Base-by-base conservation (phyloP, 2,888 invertebrate species). In the Cosmia trapezina region DNA sequence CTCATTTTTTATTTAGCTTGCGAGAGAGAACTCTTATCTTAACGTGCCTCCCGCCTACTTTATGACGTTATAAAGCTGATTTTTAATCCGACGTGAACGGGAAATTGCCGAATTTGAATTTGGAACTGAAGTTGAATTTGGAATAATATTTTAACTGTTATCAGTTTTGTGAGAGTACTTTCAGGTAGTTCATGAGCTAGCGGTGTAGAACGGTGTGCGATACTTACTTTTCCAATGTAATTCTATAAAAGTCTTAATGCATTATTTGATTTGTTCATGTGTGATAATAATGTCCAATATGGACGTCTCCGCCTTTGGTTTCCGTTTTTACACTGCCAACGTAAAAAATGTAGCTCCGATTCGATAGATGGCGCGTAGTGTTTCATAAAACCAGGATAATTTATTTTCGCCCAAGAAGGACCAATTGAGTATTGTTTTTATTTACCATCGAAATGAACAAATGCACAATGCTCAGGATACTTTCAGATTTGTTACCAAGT, bases 1-100 rank as follows among this genome's bases (percentile, higher is more conserved):
- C 96, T 96, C 96, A 96, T 96, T 95, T 96, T 96, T 96, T 96
- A 96, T 96, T 96, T 95, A 96, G 93, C 91, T 86, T 87, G 43
- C 87, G 90, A 89, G 87, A 88, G 86, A 84, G 91, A 90, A 91
- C 93, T 95, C 94, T 96, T 96, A 96, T 96, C 96, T 95, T 94
- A 94, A 94, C 92, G 92, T 89, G 86, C 86, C 89, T 88, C 90
- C 91, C 89, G 91, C 89, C 89, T 95, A 93, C 92, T 96, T 96
- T 96, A 96, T 96, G 95, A 96, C 90, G 96, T 94, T 93, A 95
- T 96, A 96, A 96, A 96, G 96, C 92, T 95, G 96, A 96, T 96
- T 96, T 96, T 96, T 96, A 96, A 96, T 96, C 96, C 93, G 91
- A 94, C 94, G 89, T 90, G 90, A 89, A 86, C 89, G 87, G 91